phyloP scores from a whole-genome alignment of 2,797 vertebrate species.

The Gallinago stenura region DNA sequence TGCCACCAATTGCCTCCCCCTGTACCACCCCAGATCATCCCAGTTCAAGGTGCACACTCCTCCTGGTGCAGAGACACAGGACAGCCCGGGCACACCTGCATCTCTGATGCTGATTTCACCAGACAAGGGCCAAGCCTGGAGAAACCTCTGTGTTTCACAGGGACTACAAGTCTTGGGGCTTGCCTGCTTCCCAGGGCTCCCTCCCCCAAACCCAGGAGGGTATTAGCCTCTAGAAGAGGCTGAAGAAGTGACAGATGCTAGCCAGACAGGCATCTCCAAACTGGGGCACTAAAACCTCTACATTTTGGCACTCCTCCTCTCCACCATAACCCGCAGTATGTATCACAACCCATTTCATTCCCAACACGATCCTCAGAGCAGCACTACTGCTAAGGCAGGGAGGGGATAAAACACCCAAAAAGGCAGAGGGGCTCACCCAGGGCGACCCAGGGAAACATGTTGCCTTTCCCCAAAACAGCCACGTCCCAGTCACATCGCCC shows the following conservation, averaged over 20 bases:
- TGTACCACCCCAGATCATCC: rapidly evolving
- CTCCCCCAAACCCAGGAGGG: not conserved
- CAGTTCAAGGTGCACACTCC: not conserved
- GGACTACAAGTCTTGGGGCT: not conserved
- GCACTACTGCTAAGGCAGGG: not conserved
- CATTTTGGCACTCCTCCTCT: not conserved
- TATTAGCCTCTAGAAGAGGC: not conserved
- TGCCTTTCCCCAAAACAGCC: not conserved
- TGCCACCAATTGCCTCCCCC: not conserved
- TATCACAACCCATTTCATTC: not conserved
- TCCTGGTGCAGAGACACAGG: rapidly evolving
- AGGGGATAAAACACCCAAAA: not conserved
- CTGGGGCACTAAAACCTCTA: not conserved
- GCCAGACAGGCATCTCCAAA: not conserved
- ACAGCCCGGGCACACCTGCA: not conserved
- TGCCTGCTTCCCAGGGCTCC: not conserved
- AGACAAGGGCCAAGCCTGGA: not conserved
- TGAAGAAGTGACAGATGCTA: not conserved
- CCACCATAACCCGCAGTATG: not conserved
- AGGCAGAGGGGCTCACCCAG: not conserved
- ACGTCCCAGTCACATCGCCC: rapidly evolving
- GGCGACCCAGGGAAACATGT: rapidly evolving
- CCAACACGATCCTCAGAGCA: not conserved
- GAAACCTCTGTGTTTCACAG: not conserved
- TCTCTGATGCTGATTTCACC: not conserved